A percentile compares a stretch with the other conserved stretches of the same genome.
Evolutionary conservation across 1,140 invertebrate species (phyloP).

Genomic region (Vanessa tameamea): DNA sequence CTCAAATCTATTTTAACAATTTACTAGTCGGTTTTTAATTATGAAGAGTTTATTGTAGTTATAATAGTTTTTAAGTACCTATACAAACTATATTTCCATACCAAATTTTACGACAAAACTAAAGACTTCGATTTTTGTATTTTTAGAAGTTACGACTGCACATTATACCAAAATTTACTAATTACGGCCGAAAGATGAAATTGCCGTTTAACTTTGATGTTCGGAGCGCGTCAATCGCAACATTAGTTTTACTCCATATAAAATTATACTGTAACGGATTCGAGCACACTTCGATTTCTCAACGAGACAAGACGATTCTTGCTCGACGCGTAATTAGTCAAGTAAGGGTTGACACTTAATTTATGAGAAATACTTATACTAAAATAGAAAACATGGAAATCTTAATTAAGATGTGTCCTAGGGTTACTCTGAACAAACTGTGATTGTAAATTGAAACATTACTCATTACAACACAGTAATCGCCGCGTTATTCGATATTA

Average conservation of each 20-base stretch:
- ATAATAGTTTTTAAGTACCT: neutral
- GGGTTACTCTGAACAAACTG: neutral
- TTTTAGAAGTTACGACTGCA: no score
- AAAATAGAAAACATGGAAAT: conserved; percentile 11
- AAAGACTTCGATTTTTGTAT: no score
- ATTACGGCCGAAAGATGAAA: neutral
- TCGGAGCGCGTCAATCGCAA: neutral
- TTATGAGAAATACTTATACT: conserved; percentile 9
- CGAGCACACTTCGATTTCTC: conserved; percentile 43
- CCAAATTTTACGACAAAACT: no score
- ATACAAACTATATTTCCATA: no score
- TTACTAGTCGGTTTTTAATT: neutral
- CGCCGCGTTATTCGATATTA: neutral
- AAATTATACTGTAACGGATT: conserved; percentile 12
- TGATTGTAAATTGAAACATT: no score
- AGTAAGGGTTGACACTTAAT: conserved; percentile 37
- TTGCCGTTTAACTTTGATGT: neutral
- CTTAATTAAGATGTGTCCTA: neutral
- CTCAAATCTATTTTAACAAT: neutral
- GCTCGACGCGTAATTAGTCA: conserved; percentile 40
- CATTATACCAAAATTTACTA: no score
- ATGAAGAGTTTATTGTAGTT: no score
- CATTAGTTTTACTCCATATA: conserved; percentile 1
- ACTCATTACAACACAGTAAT: no score
- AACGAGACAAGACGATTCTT: conserved; percentile 44